These are phyloP conservation scores for Hyposoter didymator DNA, from an alignment of 2,888 invertebrate genomes.

Conservation along the genomic window DNA sequence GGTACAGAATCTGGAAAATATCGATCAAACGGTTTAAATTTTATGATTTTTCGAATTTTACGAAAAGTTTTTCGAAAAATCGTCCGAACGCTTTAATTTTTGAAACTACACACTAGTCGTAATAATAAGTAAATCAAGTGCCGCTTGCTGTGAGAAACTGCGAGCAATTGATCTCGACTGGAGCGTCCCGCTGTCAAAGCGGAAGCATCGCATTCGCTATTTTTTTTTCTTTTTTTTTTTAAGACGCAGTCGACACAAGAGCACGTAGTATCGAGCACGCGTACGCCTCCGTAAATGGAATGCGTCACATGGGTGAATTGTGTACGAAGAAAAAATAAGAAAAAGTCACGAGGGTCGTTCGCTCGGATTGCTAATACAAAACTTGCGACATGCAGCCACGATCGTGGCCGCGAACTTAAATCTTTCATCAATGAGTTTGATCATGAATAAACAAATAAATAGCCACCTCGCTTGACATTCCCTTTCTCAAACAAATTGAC, in stretches of 20 bases:
- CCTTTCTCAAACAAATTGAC: neutral
- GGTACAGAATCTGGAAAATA: too few species aligned
- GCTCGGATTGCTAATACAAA: conserved; percentile 36
- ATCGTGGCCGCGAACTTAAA: conserved; percentile 61
- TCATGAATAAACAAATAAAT: conserved; percentile 32
- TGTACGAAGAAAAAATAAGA: conserved; percentile 38
- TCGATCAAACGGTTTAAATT: too few species aligned
- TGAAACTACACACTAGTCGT: neutral
- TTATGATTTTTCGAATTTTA: too few species aligned
- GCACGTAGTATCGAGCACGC: conserved; percentile 59
- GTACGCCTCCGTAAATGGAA: conserved; percentile 43
- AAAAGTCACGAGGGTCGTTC: conserved; percentile 61
- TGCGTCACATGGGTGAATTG: conserved; percentile 44
- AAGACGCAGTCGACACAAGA: conserved; percentile 2
- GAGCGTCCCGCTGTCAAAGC: neutral
- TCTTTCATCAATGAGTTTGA: conserved; percentile 54
- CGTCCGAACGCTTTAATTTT: too few species aligned
- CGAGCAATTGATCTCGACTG: neutral
- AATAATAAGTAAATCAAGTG: neutral
- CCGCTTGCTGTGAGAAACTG: neutral
- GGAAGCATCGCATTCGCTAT: conserved; percentile 16
- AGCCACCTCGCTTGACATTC: neutral
- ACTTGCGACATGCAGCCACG: conserved; percentile 39
- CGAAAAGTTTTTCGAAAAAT: too few species aligned
- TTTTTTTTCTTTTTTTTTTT: conserved; percentile 19